Base-by-base conservation (phyloP, 2,797 vertebrate genomes). In the Gorsachius magnificus region DNA sequence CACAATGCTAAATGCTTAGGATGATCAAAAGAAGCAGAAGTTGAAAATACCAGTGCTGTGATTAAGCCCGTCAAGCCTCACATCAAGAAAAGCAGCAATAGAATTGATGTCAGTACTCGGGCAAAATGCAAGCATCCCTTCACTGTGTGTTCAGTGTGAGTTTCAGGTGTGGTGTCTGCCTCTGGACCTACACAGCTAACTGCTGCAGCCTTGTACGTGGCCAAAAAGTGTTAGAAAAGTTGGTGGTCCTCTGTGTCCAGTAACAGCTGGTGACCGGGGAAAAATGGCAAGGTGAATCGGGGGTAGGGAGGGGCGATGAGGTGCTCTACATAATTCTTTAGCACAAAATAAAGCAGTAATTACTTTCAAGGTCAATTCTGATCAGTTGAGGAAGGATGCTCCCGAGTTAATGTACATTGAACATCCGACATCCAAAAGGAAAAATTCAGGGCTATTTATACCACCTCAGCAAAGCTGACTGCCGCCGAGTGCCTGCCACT, bases 121-220 rank as follows among this genome's bases (percentile, higher is more conserved):
- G 25, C 28, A 48, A 54, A 93, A 83, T 8, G 56, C 77, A 65
- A 69, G 60, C 69, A 36, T 6, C 15, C 3, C 22, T 56, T 94
- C 11, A 5, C 16, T 63, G 0, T 13, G 65, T 13, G 8, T 70
- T 84, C 20, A 1, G 9, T 58, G 58, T 10, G 10, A 45, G 22
- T 66, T 65, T 48, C 35, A 10, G 0, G 2, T 51, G 24, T 11
- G 46, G 24, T 31, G 45, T 26, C 50, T 77, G 43, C 22, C 21
- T 69, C 60, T 24, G 63, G 28, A 51, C 15, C 16, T 35, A 2
- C 14, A 6, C 43, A 66, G 45, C 38, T 43, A 11, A 25, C 13
- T 43, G 33, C 66, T 54, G 33, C 35, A 10, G 28, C 46, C 57
- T 45, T 63, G 57, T 6, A 14, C 38, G 4, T 10, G 46, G 64